These are phyloP conservation scores for Drosophila orena DNA, from an alignment of 1,140 invertebrate species.

Conservation along the genomic window DNA sequence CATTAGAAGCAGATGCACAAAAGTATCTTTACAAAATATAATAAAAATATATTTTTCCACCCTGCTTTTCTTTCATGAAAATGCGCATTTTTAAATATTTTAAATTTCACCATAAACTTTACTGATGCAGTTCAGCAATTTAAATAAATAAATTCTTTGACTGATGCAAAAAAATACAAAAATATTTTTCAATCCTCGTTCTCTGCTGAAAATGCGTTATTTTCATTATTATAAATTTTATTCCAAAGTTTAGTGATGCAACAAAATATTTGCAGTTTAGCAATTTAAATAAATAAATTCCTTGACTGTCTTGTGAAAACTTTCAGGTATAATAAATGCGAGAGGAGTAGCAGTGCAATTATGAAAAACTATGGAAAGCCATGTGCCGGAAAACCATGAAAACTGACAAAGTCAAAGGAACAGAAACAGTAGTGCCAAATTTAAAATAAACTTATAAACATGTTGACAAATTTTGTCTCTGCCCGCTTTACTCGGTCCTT, in stretches of 20 bases:
- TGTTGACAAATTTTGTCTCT: slow-evolving; percentile 68
- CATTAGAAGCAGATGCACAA: not conserved
- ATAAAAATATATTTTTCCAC: not conserved
- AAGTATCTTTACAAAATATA: not conserved
- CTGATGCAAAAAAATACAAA: not conserved
- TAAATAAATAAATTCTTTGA: no score
- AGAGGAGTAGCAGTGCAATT: not conserved
- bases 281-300: no score
- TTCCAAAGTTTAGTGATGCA: no score
- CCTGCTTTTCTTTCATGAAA: not conserved
- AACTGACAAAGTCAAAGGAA: slow-evolving; percentile 8
- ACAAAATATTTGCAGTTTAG: no score
- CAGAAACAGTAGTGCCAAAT: slow-evolving; percentile 10
- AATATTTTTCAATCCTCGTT: not conserved
- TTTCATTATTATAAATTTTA: not conserved
- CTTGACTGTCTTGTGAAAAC: no score
- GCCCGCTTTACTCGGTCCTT: slow-evolving; percentile 4
- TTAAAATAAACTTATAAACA: slow-evolving; percentile 58
- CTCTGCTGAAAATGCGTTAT: not conserved
- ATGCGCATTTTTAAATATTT: no score
- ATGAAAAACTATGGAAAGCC: not conserved
- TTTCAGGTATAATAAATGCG: not conserved
- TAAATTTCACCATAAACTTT: not conserved
- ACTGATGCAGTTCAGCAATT: no score
- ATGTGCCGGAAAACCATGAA: not conserved